Percentiles rank a stretch among this genome's conserved stretches.
phyloP scores from a whole-genome alignment of 2,797 vertebrate genomes.

The Tauraco hartlaubi region DNA sequence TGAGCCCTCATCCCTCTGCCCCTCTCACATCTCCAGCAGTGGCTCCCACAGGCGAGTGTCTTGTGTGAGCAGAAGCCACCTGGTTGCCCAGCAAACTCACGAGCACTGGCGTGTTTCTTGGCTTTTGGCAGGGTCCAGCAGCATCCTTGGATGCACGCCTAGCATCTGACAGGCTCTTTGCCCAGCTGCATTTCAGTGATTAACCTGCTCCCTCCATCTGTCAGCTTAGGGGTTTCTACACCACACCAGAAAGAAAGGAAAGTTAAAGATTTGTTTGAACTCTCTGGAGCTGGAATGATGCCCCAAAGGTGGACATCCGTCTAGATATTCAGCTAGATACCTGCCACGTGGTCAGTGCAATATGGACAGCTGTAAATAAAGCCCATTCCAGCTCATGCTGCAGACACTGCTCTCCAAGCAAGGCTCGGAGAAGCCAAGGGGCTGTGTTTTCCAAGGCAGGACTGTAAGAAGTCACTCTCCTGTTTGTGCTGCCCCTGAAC shows the following conservation, averaged over 20 bases:
- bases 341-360: fast-evolving
- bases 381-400: background rate
- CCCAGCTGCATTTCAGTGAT: background rate
- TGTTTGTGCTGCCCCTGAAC: background rate
- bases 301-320: background rate
- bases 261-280: constrained; percentile 7
- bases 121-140: background rate
- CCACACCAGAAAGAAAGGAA: background rate
- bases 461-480: background rate
- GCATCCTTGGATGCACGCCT: background rate
- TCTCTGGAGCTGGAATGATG: background rate
- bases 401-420: background rate
- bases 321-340: background rate
- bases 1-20: background rate
- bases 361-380: background rate
- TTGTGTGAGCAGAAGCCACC: background rate
- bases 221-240: background rate
- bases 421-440: background rate
- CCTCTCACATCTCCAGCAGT: fast-evolving
- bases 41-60: fast-evolving
- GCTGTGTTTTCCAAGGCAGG: background rate
- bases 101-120: background rate
- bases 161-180: background rate
- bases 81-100: fast-evolving
- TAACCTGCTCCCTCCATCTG: background rate